Evolutionary conservation across 2,113 vertebrate species (phyloP), one percentile per base, ranked within the genome.

Genomic region (Felis chaus): DNA sequence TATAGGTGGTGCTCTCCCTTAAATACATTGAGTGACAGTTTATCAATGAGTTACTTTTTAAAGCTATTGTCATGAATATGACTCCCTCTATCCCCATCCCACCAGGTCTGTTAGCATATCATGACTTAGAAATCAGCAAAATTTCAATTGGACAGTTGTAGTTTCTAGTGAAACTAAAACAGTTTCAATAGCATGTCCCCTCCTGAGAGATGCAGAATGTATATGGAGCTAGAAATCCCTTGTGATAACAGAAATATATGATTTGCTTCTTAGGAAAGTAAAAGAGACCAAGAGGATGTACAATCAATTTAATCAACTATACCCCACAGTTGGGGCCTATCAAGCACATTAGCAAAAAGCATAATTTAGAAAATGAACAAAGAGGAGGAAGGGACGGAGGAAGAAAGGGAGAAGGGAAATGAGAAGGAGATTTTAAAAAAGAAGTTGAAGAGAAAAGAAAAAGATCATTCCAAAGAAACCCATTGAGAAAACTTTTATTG

Each of bases 401-500:
- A 45, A 6, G 16, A 29, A 45, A 27, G 10, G 1, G 9, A 29
- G 3, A 71, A 68, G 3, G 39, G 16, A 29, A n/a, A 25, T 12
- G 5, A 95, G 2, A 5, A 76, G 1, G 29, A 73, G 11, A 45
- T 48, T 78, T 48, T 33, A 12, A 79, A 61, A 18, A 48, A 65
- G 13, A 16, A 41, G 10, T 16, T 76, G 21, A 66, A 19, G 1
- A 29, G 16, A 57, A 86, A 48, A 57, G 33, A 79, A 36, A 92
- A 80, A 41, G 7, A 63, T 65, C 68, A 36, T 15, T 79, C 73
- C 94, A 91, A 93, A 45, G 19, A 73, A 79, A 15, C 4, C 5
- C 4, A 66, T 33, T n/a, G 25, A 95, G 85, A 93, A 97, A 81
- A 85, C 7, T 21, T 80, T 66, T 48, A 78, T 74, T 5, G 78